Evolutionary conservation across 2,888 invertebrate species (phyloP), one percentile per base, ranked within the genome.

Genomic region (Molanna angustata): DNA sequence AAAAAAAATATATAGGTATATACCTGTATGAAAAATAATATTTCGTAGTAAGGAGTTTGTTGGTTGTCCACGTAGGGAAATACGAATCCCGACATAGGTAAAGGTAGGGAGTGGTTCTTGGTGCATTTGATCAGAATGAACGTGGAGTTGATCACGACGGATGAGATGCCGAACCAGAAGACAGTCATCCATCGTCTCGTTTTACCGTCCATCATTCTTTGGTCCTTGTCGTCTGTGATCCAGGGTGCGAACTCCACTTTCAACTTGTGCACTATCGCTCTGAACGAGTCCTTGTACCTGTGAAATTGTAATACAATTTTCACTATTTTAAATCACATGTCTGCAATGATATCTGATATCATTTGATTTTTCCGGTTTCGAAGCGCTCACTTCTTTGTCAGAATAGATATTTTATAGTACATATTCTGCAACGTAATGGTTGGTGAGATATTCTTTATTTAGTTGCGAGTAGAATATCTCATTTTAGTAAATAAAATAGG

Each of bases 1-100:
- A n/a, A n/a, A n/a, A n/a, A n/a, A n/a, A 43, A 16, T 27, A 14
- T 39, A 11, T 14, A 6, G 9, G 21, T 9, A 21, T 17, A 37
- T 39, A 54, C 57, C 41, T 57, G 57, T 7, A 57, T 16, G 3
- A 40, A 13, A 17, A 48, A 42, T 1, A 47, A 14, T 21, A 57
- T 57, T 35, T 57, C 57, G 37, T 44, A 57, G 41, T 54, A 54
- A 2, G 57, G 57, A 11, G 41, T 49, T 19, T 48, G 20, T 40
- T 51, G 42, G 32, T 51, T 54, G 51, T 57, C 48, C 13, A 54
- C 51, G 6, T 32, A 17, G 1, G 54, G 51, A 9, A 51, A 17
- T 3, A 33, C n/a, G 9, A 54, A 45, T 2, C 57, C 57, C 1
- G 57, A 57, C 2, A 49, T 35, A n/a, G 50, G 57, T 2, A 49